A percentile compares a stretch with the other conserved stretches of the same genome.
Conservation (phyloP, 2,797 vertebrate species). For the Botia almorhae region DNA sequence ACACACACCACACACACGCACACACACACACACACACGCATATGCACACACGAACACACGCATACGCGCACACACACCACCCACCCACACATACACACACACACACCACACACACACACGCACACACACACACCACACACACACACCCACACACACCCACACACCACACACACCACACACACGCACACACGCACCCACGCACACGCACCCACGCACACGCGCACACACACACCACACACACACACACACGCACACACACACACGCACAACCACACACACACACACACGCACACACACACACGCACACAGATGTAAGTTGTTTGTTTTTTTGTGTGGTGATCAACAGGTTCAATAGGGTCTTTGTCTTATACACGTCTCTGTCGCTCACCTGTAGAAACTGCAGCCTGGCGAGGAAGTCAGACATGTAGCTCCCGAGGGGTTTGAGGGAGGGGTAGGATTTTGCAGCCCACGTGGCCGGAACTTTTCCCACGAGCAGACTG, state of each 20-base stretch:
- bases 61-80: conserved; percentile 17
- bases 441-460: conserved; percentile 94
- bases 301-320: not conserved
- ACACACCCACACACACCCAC: no score
- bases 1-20: no score
- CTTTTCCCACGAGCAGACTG: conserved; percentile 88
- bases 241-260: no score
- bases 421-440: conserved; percentile 87
- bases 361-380: not conserved
- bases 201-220: no score
- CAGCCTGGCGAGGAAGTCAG: conserved; percentile 85
- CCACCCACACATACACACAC: no score
- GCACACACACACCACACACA: no score
- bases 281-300: conserved; percentile 24
- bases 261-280: no score
- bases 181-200: conserved; percentile 5
- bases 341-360: not conserved
- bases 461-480: conserved; percentile 86
- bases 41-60: no score
- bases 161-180: conserved; percentile 12
- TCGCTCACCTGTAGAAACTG: conserved; percentile 86
- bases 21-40: no score
- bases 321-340: not conserved
- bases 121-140: no score
- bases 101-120: conserved; percentile 19